Evolutionary conservation across 2,797 vertebrate species (phyloP).

Genomic region (Megalops cyprinoides): DNA sequence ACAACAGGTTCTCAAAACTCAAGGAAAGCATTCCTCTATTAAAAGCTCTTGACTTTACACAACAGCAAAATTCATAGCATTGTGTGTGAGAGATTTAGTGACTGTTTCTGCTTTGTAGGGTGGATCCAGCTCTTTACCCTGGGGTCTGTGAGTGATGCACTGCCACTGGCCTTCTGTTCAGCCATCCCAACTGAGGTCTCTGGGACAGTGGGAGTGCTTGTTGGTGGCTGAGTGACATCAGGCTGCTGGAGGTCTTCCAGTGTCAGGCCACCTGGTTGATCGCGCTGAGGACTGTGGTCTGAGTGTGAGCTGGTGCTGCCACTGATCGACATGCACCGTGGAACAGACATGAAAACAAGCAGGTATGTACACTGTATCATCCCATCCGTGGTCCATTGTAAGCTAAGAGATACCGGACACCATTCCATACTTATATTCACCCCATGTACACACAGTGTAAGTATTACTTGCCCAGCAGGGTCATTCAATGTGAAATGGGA

Average conservation of each 20-base stretch:
- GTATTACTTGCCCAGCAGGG: no score
- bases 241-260: slow-evolving; percentile 65
- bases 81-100: no score
- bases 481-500: no score
- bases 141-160: slow-evolving; percentile 35
- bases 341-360: neutral
- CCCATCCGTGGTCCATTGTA: no score
- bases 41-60: no score
- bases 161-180: slow-evolving; percentile 36
- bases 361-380: neutral
- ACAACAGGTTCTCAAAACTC: no score
- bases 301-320: slow-evolving; percentile 51
- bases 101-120: neutral
- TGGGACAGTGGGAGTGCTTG: slow-evolving; percentile 51
- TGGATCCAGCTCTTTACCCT: slow-evolving; percentile 44
- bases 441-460: no score
- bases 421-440: no score
- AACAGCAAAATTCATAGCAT: no score
- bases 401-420: no score
- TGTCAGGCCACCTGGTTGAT: slow-evolving; percentile 57
- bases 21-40: no score
- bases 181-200: slow-evolving; percentile 48
- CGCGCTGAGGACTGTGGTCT: slow-evolving; percentile 39
- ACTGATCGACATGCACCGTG: slow-evolving; percentile 47
- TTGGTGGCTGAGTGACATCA: slow-evolving; percentile 41